Conservation (phyloP, 2,113 vertebrate species). For the Panthera tigris region DNA sequence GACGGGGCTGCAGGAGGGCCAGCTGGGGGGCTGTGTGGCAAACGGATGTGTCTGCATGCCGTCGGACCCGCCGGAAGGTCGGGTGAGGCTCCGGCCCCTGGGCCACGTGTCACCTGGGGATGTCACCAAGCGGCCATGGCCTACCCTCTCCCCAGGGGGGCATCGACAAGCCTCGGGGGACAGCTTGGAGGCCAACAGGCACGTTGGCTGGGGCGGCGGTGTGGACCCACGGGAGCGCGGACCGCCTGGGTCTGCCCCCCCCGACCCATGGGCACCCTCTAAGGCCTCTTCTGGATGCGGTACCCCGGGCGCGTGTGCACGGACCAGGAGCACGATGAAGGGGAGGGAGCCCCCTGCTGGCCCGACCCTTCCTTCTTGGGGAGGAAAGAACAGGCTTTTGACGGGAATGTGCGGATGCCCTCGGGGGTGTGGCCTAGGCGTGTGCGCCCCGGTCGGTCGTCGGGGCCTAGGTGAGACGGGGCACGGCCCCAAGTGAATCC, state of each 20-base stretch:
- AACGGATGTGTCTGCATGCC: accelerated
- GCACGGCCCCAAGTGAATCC: too few species aligned
- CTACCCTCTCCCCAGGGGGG: accelerated
- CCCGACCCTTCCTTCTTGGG: neutral
- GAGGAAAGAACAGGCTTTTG: too few species aligned
- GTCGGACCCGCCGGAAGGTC: accelerated
- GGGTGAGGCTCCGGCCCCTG: accelerated
- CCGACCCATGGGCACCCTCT: accelerated
- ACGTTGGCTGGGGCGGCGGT: accelerated
- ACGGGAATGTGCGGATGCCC: neutral
- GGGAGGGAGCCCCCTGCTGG: neutral
- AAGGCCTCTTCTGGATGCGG: accelerated
- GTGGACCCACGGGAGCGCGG: accelerated
- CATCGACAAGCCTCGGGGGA: neutral
- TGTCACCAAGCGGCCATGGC: neutral
- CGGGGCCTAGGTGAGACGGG: accelerated
- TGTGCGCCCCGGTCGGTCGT: accelerated
- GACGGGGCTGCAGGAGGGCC: neutral
- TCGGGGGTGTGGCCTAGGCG: neutral
- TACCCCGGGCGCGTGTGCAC: accelerated
- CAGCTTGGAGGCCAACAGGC: neutral
- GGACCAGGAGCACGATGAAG: neutral
- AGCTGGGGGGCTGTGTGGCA: accelerated
- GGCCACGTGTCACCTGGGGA: neutral
- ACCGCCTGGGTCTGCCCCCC: too few species aligned